Conservation (phyloP, 1,140 invertebrate genomes). For the Chlorops oryzae region DNA sequence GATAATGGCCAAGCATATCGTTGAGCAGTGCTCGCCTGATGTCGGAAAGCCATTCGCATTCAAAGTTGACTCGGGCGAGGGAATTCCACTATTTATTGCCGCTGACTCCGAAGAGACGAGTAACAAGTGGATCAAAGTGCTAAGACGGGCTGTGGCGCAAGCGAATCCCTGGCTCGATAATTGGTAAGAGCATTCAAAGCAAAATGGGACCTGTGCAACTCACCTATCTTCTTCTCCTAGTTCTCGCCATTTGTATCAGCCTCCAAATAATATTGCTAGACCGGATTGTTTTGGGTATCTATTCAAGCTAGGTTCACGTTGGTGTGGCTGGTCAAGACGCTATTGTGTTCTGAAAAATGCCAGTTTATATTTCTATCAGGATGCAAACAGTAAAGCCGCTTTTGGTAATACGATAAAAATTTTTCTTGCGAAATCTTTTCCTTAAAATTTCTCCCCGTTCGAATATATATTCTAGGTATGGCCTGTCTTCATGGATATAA, state of each 20-base stretch:
- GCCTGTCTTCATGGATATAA: slow-evolving; percentile 91
- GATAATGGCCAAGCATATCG: slow-evolving; percentile 75
- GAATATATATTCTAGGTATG: slow-evolving; percentile 55
- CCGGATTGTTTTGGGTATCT: slow-evolving; percentile 90
- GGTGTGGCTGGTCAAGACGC: slow-evolving; percentile 80
- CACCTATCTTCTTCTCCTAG: slow-evolving; percentile 28
- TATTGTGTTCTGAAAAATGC: slow-evolving; percentile 95
- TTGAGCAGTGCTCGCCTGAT: slow-evolving; percentile 50
- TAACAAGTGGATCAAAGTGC: slow-evolving; percentile 67
- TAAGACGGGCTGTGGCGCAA: slow-evolving; percentile 60
- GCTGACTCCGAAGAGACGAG: slow-evolving; percentile 71
- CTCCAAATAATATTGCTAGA: slow-evolving; percentile 64
- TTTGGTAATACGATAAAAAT: slow-evolving; percentile 58
- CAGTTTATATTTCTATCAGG: slow-evolving; percentile 89
- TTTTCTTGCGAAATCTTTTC: slow-evolving; percentile 1
- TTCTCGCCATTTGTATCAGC: slow-evolving; percentile 61
- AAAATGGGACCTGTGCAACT: not conserved
- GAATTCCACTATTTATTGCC: slow-evolving; percentile 71
- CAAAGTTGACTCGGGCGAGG: slow-evolving; percentile 68
- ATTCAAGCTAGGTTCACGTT: slow-evolving; percentile 70
- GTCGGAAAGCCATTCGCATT: slow-evolving; percentile 56
- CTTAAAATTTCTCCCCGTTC: not conserved
- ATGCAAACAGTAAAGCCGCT: slow-evolving; percentile 75
- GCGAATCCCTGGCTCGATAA: slow-evolving; percentile 72
- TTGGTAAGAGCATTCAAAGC: slow-evolving; percentile 31